Base-by-base conservation (phyloP, 1,140 invertebrate species). In the Orchestia grillus region DNA sequence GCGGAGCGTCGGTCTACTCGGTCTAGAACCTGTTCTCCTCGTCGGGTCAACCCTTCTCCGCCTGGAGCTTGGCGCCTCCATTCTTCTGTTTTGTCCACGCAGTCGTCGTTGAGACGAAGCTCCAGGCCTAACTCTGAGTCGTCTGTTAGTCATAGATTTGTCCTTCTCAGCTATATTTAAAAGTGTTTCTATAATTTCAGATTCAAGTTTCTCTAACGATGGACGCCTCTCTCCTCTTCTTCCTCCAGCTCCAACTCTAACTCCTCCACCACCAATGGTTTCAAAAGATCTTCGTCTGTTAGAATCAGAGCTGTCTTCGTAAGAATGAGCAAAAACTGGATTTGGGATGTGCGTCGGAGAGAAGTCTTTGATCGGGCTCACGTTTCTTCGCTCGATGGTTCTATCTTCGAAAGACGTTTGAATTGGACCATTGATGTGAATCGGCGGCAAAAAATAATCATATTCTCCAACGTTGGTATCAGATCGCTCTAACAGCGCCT, bases 141-240 rank as follows among this genome's bases (percentile, higher is more conserved):
- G 8, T 94, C 92, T 44, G 44, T 94, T 94, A 15, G 44, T 47
- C 44, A 45, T 44, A 11, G 44, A 43, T 91, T 91, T 91, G 44
- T 94, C 92, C 36, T 94, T 94, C 40, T 94, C 92, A 15, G 92
- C 92, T 47, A 94, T 94, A n/a, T 94, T 94, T 44, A 94, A 45
- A n/a, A 94, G 92, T 15, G 92, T 94, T 94, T 94, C 92, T 6
- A 94, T 94, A 19, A 94, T 94, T 94, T 94, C 92, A 94, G 92
- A 94, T 40, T 94, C 92, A 4, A 94, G 92, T 94, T 94, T 94
- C 44, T 94, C 92, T 16, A 94, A 44, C 92, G 92, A 94, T 47
- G 92, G 92, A 40, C 44, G 43, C 36, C 92, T 8, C 11, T 94
- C 92, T n/a, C 92, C 44, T 45, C 92, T 94, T 45, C 41, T n/a